Conservation (phyloP, 2,113 vertebrate species). For the Podarcis raffonei region DNA sequence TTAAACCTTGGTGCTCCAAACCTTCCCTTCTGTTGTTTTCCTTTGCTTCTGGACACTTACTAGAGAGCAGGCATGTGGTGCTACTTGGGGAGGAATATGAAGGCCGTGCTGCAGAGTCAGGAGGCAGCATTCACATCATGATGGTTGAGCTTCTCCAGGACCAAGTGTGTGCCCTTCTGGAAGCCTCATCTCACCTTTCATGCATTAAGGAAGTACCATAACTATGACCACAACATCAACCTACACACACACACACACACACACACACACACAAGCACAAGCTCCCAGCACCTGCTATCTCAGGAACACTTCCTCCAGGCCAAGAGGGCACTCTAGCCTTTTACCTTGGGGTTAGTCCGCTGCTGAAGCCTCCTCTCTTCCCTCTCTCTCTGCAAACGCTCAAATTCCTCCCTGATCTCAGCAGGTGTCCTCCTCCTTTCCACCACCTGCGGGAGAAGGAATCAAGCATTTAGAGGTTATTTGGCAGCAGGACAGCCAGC, state of each 20-base stretch:
- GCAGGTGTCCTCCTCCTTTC: slow-evolving; percentile 92
- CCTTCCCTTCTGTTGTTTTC: neutral
- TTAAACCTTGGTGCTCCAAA: no score
- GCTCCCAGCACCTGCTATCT: neutral
- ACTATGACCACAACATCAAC: neutral
- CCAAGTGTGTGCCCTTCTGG: no score
- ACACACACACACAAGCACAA: no score
- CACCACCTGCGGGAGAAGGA: slow-evolving; percentile 83
- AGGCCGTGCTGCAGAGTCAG: neutral
- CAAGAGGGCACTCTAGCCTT: neutral
- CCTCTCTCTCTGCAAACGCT: slow-evolving; percentile 92
- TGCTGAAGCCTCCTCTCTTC: slow-evolving; percentile 94
- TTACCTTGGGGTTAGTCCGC: slow-evolving; percentile 97
- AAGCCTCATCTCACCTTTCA: neutral
- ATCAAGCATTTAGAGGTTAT: neutral
- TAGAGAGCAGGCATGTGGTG: neutral
- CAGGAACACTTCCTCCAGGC: neutral
- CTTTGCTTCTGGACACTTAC: neutral
- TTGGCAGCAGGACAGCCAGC: neutral
- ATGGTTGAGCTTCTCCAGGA: neutral
- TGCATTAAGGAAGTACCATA: neutral
- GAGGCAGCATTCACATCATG: neutral
- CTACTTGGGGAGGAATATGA: no score
- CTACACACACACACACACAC: no score
- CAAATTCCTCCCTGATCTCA: slow-evolving; percentile 96